Conservation (phyloP, 1,140 invertebrate species). For the Sipha flava region DNA sequence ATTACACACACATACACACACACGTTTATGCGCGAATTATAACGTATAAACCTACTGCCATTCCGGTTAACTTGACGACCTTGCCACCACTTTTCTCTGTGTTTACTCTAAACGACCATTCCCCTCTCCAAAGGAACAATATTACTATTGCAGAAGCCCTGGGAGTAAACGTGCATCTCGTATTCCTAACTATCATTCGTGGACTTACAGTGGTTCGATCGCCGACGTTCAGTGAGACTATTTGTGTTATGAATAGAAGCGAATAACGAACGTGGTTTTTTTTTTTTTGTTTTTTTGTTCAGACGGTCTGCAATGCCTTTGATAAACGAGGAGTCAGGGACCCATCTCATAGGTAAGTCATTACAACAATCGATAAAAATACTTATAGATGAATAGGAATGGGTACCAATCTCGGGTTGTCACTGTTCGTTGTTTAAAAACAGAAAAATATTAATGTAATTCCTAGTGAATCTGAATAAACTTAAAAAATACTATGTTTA, state of each 20-base stretch:
- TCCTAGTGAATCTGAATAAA: too few relatives aligned
- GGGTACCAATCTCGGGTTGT: neutral
- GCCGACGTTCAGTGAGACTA: neutral
- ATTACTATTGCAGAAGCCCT: neutral
- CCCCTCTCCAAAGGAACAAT: neutral
- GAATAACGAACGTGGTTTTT: neutral
- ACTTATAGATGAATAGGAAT: neutral
- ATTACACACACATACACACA: neutral
- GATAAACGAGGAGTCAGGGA: neutral
- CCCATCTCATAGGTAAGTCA: neutral
- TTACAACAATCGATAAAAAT: neutral
- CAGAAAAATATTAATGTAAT: too few relatives aligned
- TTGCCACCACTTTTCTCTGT: slow-evolving; percentile 2
- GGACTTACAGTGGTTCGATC: neutral
- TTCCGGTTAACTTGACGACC: too few relatives aligned
- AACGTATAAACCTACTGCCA: neutral
- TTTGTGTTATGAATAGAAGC: neutral
- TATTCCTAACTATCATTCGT: neutral
- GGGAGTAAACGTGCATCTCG: neutral
- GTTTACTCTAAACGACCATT: neutral
- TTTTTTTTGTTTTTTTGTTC: neutral
- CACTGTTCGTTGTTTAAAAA: too few relatives aligned
- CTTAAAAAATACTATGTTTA: too few relatives aligned
- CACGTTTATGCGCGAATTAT: neutral
- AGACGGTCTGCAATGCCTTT: neutral